Conservation (phyloP, 2,113 vertebrate genomes). For the Girardinichthys multiradiatus region DNA sequence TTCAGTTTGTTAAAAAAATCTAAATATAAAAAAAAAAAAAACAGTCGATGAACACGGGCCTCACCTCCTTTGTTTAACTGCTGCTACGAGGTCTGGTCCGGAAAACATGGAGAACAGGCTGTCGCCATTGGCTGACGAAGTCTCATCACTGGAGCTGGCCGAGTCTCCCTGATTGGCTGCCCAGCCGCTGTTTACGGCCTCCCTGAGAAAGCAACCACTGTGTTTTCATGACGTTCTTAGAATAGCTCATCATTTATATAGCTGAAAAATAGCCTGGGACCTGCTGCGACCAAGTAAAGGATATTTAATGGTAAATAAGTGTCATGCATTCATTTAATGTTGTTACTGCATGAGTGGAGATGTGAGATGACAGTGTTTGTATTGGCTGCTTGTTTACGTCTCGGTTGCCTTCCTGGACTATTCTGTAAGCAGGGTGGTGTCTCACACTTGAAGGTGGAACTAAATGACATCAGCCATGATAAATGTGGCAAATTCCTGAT, state of each 20-base stretch:
- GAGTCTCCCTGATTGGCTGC: conserved; percentile 96
- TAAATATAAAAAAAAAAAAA: too few relatives aligned
- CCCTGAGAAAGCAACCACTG: conserved; percentile 79
- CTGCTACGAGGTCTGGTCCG: conserved; percentile 96
- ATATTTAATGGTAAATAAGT: background rate
- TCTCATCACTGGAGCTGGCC: conserved; percentile 95
- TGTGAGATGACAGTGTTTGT: background rate
- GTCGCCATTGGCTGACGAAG: conserved; percentile 97
- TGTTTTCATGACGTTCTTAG: background rate
- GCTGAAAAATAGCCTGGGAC: background rate
- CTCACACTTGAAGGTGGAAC: conserved; percentile 24
- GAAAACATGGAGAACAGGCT: conserved; percentile 99
- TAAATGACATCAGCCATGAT: conserved; percentile 16
- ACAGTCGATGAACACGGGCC: background rate
- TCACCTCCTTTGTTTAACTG: conserved; percentile 96
- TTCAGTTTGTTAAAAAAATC: too few relatives aligned
- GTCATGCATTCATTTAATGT: background rate
- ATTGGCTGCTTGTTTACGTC: conserved; percentile 26
- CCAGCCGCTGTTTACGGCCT: conserved; percentile 91
- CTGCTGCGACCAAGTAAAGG: background rate
- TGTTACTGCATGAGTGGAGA: background rate
- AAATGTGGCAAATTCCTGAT: conserved; percentile 9
- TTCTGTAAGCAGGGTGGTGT: background rate
- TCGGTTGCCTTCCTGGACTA: background rate
- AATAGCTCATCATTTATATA: background rate